These are phyloP conservation scores for Choloepus didactylus DNA, from an alignment of 2,797 vertebrate genomes.

Conservation along the genomic window DNA sequence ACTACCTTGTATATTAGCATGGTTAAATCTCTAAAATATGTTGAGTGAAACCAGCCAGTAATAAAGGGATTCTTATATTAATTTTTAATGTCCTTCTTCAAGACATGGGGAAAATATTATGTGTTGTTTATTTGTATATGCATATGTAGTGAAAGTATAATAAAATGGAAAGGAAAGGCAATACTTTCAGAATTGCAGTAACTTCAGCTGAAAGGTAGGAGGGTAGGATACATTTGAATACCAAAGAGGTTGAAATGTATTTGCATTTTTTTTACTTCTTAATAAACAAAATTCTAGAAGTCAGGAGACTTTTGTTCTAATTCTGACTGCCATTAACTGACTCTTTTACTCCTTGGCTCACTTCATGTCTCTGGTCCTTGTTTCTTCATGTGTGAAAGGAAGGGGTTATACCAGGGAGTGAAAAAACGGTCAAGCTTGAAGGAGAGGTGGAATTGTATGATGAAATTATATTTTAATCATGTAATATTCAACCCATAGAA, in stretches of 20 bases:
- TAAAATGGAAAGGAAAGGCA: background rate
- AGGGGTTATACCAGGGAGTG: background rate
- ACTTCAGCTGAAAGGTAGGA: background rate
- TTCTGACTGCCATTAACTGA: background rate
- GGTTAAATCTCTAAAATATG: background rate
- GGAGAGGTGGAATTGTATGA: background rate
- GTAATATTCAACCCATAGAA: background rate
- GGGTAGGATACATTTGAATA: background rate
- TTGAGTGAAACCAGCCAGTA: background rate
- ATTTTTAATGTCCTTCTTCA: background rate
- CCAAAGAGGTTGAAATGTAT: background rate
- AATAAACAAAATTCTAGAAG: background rate
- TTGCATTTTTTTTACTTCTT: background rate
- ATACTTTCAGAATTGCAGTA: background rate
- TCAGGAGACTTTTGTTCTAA: background rate
- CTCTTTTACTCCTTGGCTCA: background rate
- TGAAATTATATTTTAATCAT: background rate
- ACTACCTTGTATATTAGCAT: background rate
- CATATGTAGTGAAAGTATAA: background rate
- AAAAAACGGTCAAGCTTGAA: background rate
- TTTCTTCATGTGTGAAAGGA: slow-evolving; percentile 31
- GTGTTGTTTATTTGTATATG: background rate
- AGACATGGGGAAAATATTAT: background rate
- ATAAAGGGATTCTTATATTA: background rate
- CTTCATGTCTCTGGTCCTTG: background rate